Percentiles rank a stretch among this genome's conserved stretches.
These are phyloP conservation scores for Acrocera orbiculus DNA, from an alignment of 2,888 invertebrate species.

Conservation along the genomic window DNA sequence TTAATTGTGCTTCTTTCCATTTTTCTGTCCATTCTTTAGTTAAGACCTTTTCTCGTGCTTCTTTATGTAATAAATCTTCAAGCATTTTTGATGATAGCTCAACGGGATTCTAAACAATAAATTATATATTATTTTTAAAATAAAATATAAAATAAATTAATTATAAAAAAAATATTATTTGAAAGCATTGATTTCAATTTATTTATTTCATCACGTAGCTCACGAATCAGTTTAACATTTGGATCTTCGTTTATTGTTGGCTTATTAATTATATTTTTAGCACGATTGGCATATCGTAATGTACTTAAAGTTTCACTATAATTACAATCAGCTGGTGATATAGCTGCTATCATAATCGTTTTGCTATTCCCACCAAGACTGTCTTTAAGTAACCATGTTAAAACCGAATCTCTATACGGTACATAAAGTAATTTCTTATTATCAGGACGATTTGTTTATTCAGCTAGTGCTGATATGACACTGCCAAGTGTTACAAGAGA, in stretches of 20 bases:
- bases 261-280: conserved; percentile 81
- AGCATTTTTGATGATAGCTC: conserved; percentile 49
- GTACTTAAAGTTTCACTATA: conserved; percentile 77
- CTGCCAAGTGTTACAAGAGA: conserved; percentile 74
- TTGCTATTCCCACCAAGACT: conserved; percentile 80
- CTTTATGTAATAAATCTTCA: conserved; percentile 74
- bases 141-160: background rate
- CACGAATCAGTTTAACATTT: conserved; percentile 72
- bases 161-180: conserved; percentile 4
- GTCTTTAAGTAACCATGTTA: conserved; percentile 77
- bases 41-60: conserved; percentile 74
- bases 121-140: no score
- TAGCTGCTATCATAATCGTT: conserved; percentile 79
- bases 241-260: conserved; percentile 82
- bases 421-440: no score
- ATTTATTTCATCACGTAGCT: conserved; percentile 68
- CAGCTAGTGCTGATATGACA: conserved; percentile 72
- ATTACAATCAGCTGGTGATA: conserved; percentile 68
- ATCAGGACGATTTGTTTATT: conserved; percentile 36
- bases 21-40: conserved; percentile 89
- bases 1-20: conserved; percentile 80
- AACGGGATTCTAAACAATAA: conserved; percentile 35
- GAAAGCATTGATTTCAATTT: conserved; percentile 59
- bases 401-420: conserved; percentile 73
- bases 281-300: conserved; percentile 70